Evolutionary conservation across 1,140 invertebrate species (phyloP), one percentile per base, ranked within the genome.

Genomic region (Drosophila arawakana): DNA sequence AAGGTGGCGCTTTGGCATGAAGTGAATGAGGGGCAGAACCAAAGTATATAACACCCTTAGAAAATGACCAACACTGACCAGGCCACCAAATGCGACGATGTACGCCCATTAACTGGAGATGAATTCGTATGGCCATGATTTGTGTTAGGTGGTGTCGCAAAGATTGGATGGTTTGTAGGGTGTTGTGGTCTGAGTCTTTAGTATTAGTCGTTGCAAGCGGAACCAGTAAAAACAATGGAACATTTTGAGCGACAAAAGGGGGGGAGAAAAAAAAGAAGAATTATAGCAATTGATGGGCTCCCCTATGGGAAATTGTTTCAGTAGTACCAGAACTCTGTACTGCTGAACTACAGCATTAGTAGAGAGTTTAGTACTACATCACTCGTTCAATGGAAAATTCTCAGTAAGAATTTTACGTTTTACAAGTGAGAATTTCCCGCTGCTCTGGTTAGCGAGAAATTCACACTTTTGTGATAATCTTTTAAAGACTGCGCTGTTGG

Each of bases 51-150:
- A 76, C 83, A 88, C 83, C 83, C 83, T 83, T 88, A 89, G 83
- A 89, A 88, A 89, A 78, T 89, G 84, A 88, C 83, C 83, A 88
- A 71, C 72, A 88, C 83, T 89, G 83, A 83, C 84, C 83, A 89
- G 65, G 41, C 74, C 77, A 80, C 76, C 67, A 66, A 76, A 71
- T 75, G 54, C 62, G 52, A 66, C 70, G 49, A 69, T 81, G 84
- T 69, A 89, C 83, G 83, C 84, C 83, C 83, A 80, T 89, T 89
- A 89, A 88, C 83, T 84, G 80, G 76, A 88, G 84, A 88, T 88
- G 83, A 89, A 88, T 88, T 88, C 74, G 76, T 70, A 52, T 81
- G 77, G 61, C 84, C 84, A 89, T 88, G 80, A 89, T 89, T 89
- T 88, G 84, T 89, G 80, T 71, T 84, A 50, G 69, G 65, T 30